Percentiles rank a stretch among this genome's conserved stretches.
phyloP scores from a whole-genome alignment of 2,888 invertebrate species.

The Agrochola macilenta region DNA sequence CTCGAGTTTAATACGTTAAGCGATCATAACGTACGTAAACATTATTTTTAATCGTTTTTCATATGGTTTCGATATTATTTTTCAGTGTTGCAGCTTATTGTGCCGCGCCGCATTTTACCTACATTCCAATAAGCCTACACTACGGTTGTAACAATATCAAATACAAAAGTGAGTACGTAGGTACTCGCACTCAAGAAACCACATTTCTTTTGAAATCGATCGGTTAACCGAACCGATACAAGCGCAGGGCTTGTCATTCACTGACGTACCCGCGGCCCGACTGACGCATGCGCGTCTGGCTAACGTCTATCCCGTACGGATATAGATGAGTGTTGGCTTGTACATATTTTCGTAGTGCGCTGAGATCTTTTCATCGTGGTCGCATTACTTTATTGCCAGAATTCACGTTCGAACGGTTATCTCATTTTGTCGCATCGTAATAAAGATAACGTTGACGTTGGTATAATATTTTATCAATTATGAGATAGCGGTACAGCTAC shows the following conservation, averaged over 20 bases:
- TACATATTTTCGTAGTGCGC: conserved; percentile 82
- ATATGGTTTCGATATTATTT: conserved; percentile 24
- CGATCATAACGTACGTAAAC: conserved; percentile 25
- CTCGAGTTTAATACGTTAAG: conserved; percentile 26
- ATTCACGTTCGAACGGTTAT: conserved; percentile 83
- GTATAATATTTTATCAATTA: conserved; percentile 86
- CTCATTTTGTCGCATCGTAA: conserved; percentile 88
- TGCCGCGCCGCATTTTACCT: background rate
- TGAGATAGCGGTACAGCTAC: conserved; percentile 82
- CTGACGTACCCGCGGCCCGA: conserved; percentile 82
- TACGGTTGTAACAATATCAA: conserved; percentile 44
- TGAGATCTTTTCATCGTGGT: conserved; percentile 83
- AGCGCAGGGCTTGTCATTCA: conserved; percentile 88
- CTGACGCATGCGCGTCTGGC: conserved; percentile 90
- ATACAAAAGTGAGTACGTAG: conserved; percentile 47
- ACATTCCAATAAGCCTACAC: conserved; percentile 25
- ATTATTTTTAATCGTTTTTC: conserved; percentile 38
- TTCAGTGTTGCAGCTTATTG: conserved; percentile 23
- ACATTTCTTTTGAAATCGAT: conserved; percentile 88
- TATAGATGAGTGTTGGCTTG: conserved; percentile 84
- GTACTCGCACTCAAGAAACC: conserved; percentile 70
- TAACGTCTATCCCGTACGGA: conserved; percentile 87
- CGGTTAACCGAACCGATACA: conserved; percentile 81
- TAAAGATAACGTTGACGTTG: conserved; percentile 84
- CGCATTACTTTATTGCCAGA: conserved; percentile 83